Percentiles rank a stretch among this genome's conserved stretches.
Evolutionary conservation across 2,113 vertebrate genomes (phyloP).

Genomic region (Petrocephalus microphthalmus): DNA sequence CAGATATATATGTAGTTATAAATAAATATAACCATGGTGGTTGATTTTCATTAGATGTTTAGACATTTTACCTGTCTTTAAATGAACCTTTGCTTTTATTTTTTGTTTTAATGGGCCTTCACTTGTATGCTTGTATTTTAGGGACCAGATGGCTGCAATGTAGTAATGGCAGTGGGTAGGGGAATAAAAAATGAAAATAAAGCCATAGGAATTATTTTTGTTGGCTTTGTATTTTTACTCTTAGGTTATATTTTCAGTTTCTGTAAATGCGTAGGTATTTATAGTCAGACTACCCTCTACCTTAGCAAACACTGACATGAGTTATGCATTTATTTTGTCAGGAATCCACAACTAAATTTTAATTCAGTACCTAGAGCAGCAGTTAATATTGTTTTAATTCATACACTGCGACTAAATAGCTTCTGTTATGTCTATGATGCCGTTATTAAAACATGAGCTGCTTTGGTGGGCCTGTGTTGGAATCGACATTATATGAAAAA

Average conservation of each 20-base stretch:
- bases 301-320: conserved; percentile 38
- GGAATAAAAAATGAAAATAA: neutral
- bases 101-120: conserved; percentile 45
- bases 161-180: conserved; percentile 28
- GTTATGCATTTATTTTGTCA: neutral
- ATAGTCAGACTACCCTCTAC: conserved; percentile 40
- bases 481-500: neutral
- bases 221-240: conserved; percentile 38
- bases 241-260: conserved; percentile 30
- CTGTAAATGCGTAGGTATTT: conserved; percentile 28
- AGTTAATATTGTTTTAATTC: neutral
- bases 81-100: conserved; percentile 50
- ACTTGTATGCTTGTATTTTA: conserved; percentile 43
- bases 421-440: neutral
- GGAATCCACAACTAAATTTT: neutral
- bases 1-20: conserved; percentile 50
- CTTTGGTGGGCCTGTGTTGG: neutral
- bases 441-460: neutral
- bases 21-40: conserved; percentile 61
- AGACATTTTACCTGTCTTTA: conserved; percentile 59
- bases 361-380: neutral
- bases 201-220: neutral
- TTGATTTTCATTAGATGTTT: conserved; percentile 60
- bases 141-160: conserved; percentile 23
- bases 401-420: neutral